Evolutionary conservation across 1,140 invertebrate genomes (phyloP).

Genomic region (Drosophila bocki): DNA sequence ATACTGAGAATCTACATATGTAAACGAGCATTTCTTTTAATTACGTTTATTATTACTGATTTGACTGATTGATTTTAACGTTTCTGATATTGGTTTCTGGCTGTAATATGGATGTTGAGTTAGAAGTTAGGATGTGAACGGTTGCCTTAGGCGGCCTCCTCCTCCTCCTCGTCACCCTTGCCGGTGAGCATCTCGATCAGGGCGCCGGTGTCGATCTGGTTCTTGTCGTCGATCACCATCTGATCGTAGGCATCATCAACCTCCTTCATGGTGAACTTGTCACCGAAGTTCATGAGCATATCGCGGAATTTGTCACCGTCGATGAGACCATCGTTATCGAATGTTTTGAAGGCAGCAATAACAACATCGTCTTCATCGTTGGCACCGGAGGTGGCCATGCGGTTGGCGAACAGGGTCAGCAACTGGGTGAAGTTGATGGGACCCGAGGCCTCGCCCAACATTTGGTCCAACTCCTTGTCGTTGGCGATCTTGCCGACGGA

Average conservation of each 20-base stretch:
- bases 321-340: constrained; percentile 96
- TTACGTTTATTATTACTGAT: constrained; percentile 82
- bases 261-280: constrained; percentile 97
- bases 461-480: constrained; percentile 96
- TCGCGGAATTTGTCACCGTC: constrained; percentile 96
- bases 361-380: constrained; percentile 97
- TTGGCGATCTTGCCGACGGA: constrained; percentile 95
- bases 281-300: constrained; percentile 97
- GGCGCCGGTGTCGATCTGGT: constrained; percentile 95
- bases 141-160: constrained; percentile 87
- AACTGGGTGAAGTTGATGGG: constrained; percentile 98
- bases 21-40: constrained; percentile 84
- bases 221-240: constrained; percentile 96
- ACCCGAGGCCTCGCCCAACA: constrained; percentile 95
- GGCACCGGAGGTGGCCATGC: constrained; percentile 92
- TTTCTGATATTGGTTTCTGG: constrained; percentile 60
- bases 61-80: constrained; percentile 79
- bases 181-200: constrained; percentile 95
- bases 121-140: constrained; percentile 82
- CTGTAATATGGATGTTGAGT: constrained; percentile 78
- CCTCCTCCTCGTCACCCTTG: constrained; percentile 91
- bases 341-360: constrained; percentile 97
- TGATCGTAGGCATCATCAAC: constrained; percentile 97
- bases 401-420: constrained; percentile 95
- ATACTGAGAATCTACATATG: constrained; percentile 82